Conservation (phyloP, 1,140 invertebrate genomes). For the Trypoxylus dichotomus region DNA sequence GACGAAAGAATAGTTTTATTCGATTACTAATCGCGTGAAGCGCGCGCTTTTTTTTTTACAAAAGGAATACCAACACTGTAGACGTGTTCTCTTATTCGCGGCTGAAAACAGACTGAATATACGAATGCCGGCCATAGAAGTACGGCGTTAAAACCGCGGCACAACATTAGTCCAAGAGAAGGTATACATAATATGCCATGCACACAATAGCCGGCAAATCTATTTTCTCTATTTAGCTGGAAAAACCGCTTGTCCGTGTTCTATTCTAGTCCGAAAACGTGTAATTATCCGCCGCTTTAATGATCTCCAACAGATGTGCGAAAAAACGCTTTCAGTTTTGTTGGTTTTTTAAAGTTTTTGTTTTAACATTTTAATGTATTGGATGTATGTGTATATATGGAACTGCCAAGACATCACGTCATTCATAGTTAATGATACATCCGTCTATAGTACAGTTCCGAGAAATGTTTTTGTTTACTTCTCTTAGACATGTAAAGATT, state of each 20-base stretch:
- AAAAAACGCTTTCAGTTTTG: not conserved
- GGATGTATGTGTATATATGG: too few species aligned
- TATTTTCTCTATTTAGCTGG: not conserved
- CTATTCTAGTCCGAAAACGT: not conserved
- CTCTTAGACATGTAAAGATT: too few species aligned
- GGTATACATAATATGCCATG: not conserved
- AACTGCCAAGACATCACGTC: too few species aligned
- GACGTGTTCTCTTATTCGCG: not conserved
- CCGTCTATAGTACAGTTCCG: too few species aligned
- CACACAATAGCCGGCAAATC: not conserved
- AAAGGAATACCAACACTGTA: not conserved
- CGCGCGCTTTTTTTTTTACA: not conserved
- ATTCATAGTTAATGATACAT: too few species aligned
- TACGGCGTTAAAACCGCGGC: not conserved
- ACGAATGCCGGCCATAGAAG: not conserved
- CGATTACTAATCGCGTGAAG: not conserved
- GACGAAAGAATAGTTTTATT: not conserved
- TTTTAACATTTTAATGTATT: too few species aligned
- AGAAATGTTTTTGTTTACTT: too few species aligned
- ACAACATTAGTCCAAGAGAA: not conserved
- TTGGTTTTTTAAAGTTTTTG: too few species aligned
- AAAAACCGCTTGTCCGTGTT: not conserved
- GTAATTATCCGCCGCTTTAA: not conserved
- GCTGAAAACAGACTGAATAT: slow-evolving; percentile 9
- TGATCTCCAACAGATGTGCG: not conserved